Conservation (phyloP, 1,140 invertebrate species). For the Camponotus vicinus region DNA sequence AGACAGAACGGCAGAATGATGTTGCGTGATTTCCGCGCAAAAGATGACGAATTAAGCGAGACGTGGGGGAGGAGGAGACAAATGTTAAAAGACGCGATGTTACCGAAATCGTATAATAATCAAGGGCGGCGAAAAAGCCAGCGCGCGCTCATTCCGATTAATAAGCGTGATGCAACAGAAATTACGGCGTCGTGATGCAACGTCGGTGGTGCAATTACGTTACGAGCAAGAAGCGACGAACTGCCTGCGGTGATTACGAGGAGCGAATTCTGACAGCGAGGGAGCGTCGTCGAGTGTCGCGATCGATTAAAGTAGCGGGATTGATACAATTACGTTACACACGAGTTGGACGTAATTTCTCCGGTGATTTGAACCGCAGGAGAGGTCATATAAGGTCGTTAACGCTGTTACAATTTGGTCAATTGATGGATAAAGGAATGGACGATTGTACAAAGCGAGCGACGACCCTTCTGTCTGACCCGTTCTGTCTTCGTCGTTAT, state of each 20-base stretch:
- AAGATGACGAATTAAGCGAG: conserved; percentile 41
- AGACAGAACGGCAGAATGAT: not conserved
- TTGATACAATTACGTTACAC: not conserved
- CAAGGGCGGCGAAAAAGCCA: conserved; percentile 45
- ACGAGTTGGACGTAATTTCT: not conserved
- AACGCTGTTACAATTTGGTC: not conserved
- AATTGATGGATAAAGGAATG: conserved; percentile 18
- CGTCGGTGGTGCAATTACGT: conserved; percentile 36
- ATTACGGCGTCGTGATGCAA: conserved; percentile 29
- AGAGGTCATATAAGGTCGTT: not conserved
- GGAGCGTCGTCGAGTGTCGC: not conserved
- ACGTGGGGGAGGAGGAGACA: not conserved
- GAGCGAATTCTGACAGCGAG: not conserved
- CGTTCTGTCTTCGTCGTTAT: not conserved
- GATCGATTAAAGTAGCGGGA: conserved; percentile 39
- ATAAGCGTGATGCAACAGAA: conserved; percentile 59
- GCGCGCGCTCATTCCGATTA: conserved; percentile 39
- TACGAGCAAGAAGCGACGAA: conserved; percentile 38
- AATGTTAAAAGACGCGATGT: not conserved
- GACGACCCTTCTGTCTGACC: not conserved
- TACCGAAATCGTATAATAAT: conserved; percentile 20
- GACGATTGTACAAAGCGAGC: not conserved
- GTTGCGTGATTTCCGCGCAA: conserved; percentile 37
- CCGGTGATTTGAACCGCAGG: not conserved
- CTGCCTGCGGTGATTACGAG: conserved; percentile 29